Evolutionary conservation across 64 coral and sea anemone species (phyloP).

Genomic region (Cladopsammia gracilis): DNA sequence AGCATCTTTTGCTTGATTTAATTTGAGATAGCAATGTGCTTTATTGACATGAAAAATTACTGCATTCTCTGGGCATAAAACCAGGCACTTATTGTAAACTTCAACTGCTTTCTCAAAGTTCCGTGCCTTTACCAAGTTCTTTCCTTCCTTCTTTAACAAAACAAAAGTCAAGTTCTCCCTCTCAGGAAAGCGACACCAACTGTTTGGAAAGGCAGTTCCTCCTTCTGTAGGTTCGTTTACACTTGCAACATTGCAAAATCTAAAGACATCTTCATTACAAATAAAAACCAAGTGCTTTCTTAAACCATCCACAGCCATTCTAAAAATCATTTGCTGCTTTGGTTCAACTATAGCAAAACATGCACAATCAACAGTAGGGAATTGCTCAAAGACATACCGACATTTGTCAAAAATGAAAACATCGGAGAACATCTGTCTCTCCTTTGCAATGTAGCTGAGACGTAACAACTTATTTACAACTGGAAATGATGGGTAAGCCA

Average conservation of each 20-base stretch:
- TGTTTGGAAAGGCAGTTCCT: not conserved
- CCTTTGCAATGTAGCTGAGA: slow-evolving; percentile 30
- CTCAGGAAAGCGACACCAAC: not conserved
- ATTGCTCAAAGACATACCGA: slow-evolving; percentile 64
- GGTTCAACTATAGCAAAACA: not conserved
- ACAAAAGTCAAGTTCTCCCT: not conserved
- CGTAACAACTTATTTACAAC: slow-evolving; percentile 28
- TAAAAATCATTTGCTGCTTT: slow-evolving; percentile 28
- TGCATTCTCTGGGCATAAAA: not conserved
- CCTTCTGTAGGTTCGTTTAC: not conserved
- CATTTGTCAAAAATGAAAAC: slow-evolving; percentile 79
- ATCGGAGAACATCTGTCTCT: slow-evolving; percentile 65
- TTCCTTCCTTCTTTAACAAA: not conserved
- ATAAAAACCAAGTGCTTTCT: not conserved
- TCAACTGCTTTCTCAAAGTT: not conserved
- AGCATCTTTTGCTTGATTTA: not conserved
- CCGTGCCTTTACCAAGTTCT: not conserved
- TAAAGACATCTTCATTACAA: slow-evolving; percentile 16
- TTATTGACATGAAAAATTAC: not conserved
- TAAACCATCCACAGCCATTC: slow-evolving; percentile 46
- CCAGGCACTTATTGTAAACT: not conserved
- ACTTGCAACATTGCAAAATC: not conserved
- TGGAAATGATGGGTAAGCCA: slow-evolving; percentile 63
- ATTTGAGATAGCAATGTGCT: slow-evolving; percentile 13
- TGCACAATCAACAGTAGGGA: slow-evolving; percentile 14